These are phyloP conservation scores for Pheosia tremula DNA, from an alignment of 2,888 invertebrate genomes.

Conservation along the genomic window DNA sequence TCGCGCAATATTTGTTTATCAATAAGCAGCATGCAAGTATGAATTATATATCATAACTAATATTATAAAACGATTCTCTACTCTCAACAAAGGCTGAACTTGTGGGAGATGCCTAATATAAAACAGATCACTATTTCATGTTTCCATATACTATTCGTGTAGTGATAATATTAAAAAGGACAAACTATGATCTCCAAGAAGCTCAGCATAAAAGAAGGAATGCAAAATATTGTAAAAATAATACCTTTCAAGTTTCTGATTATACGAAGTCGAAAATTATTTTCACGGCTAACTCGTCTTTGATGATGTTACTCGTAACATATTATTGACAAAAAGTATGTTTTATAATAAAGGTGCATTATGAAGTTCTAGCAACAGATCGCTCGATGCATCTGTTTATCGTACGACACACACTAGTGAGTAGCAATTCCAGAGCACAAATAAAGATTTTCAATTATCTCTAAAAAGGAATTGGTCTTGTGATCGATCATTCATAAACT, in stretches of 20 bases:
- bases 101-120: conserved; percentile 42
- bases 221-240: conserved; percentile 56
- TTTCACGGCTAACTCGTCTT: conserved; percentile 27
- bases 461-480: conserved; percentile 62
- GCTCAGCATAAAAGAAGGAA: conserved; percentile 53
- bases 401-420: conserved; percentile 51
- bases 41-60: conserved; percentile 19
- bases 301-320: conserved; percentile 21
- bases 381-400: conserved; percentile 28
- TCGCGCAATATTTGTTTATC: conserved; percentile 19
- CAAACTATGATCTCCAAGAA: conserved; percentile 46
- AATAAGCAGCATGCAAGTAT: conserved; percentile 25
- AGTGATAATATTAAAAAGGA: conserved; percentile 28
- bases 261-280: conserved; percentile 24
- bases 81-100: conserved; percentile 58
- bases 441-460: conserved; percentile 41
- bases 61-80: conserved; percentile 45
- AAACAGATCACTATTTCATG: conserved; percentile 24
- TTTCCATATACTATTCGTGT: conserved; percentile 28
- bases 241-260: conserved; percentile 20
- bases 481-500: conserved; percentile 52
- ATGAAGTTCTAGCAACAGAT: conserved; percentile 28
- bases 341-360: conserved; percentile 15
- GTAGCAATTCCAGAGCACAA: conserved; percentile 71
- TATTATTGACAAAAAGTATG: conserved; percentile 15